A percentile compares a stretch with the other conserved stretches of the same genome.
Evolutionary conservation across 2,113 vertebrate species (phyloP).

Genomic region (Ceuthmochares aereus): DNA sequence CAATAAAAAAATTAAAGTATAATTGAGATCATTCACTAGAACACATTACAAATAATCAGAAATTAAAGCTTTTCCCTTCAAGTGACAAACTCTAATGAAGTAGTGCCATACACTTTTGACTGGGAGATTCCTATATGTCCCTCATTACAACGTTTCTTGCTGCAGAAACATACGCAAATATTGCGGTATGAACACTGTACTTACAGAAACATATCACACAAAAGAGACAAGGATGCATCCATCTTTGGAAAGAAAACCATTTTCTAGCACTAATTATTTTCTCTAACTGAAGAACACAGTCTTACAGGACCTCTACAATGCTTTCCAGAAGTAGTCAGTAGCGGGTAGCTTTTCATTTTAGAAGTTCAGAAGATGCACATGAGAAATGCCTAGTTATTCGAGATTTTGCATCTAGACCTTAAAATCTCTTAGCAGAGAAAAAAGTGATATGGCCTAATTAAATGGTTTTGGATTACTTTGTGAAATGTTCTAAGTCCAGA

Average conservation of each 20-base stretch:
- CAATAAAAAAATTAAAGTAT: constrained; percentile 78
- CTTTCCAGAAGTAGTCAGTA: background rate
- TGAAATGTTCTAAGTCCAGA: background rate
- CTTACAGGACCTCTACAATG: background rate
- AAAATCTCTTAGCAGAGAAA: background rate
- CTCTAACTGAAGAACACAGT: background rate
- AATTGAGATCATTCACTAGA: constrained; percentile 64
- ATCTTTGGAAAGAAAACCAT: background rate
- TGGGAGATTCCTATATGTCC: background rate
- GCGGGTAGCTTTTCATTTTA: background rate
- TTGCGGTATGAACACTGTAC: background rate
- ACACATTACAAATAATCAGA: constrained; percentile 40
- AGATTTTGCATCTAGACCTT: background rate
- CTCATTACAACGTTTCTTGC: background rate
- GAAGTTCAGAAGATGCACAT: background rate
- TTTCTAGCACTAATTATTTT: background rate
- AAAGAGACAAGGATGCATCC: background rate
- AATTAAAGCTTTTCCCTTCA: constrained; percentile 43
- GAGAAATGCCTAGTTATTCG: background rate
- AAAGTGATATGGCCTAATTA: background rate
- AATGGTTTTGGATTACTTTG: background rate
- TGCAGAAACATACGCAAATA: background rate
- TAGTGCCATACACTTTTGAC: background rate
- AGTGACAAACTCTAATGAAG: constrained; percentile 61
- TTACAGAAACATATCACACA: background rate